Percentiles rank a stretch among this genome's conserved stretches.
Conservation (phyloP, 2,113 vertebrate genomes). For the Galbula dea region DNA sequence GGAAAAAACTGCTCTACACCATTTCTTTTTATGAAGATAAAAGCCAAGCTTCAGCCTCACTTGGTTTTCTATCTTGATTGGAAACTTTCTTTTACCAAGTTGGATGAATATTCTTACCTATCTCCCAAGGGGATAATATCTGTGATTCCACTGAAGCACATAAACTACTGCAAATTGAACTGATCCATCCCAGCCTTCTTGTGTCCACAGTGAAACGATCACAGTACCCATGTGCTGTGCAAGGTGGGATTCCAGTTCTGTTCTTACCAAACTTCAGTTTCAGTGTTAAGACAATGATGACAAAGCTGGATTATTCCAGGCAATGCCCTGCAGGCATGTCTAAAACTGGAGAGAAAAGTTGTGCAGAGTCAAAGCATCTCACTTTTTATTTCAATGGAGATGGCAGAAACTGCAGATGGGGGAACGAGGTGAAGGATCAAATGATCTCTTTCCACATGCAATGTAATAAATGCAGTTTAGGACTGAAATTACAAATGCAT, state of each 20-base stretch:
- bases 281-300: neutral
- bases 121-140: neutral
- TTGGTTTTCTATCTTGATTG: neutral
- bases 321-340: neutral
- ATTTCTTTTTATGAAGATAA: neutral
- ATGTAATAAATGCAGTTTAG: neutral
- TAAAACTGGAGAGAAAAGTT: neutral
- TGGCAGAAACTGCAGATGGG: neutral
- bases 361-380: neutral
- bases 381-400: neutral
- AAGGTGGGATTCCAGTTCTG: neutral
- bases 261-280: neutral
- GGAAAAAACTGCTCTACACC: neutral
- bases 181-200: neutral
- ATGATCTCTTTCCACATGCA: neutral
- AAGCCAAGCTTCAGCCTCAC: neutral
- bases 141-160: neutral
- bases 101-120: neutral
- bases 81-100: neutral
- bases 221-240: neutral
- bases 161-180: neutral
- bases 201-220: neutral
- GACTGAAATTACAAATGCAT: neutral
- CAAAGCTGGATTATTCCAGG: neutral
- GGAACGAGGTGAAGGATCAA: neutral